A percentile compares a stretch with the other conserved stretches of the same genome.
Conservation (phyloP, 1,140 invertebrate genomes). For the Notospermus geniculatus region DNA sequence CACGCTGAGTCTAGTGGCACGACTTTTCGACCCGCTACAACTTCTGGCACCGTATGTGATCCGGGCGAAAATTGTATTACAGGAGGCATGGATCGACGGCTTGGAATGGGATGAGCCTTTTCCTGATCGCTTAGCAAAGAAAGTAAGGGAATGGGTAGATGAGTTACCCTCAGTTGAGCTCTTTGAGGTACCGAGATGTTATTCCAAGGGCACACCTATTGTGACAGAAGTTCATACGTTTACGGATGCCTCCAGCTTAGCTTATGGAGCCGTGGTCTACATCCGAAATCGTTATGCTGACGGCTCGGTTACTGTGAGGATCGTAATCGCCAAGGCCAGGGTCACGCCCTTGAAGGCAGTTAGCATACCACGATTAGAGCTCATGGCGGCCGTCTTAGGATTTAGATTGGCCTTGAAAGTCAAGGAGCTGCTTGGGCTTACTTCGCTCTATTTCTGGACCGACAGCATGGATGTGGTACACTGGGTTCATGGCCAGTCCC, state of each 20-base stretch:
- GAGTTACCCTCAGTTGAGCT: background rate
- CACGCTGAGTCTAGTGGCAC: background rate
- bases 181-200: background rate
- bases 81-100: background rate
- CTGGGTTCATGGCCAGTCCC: background rate
- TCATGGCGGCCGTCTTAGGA: background rate
- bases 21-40: background rate
- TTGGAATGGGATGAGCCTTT: slow-evolving; percentile 1
- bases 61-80: background rate
- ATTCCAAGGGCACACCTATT: background rate
- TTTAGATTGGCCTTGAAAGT: background rate
- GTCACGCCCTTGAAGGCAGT: background rate
- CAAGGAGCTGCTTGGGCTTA: background rate
- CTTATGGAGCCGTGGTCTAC: background rate
- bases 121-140: background rate
- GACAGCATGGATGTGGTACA: slow-evolving; percentile 6
- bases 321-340: background rate
- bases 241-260: background rate
- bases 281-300: background rate
- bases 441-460: background rate
- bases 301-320: background rate
- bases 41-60: background rate
- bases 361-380: background rate
- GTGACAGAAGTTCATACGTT: background rate
- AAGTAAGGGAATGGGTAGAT: background rate